phyloP scores from a whole-genome alignment of 1,140 invertebrate genomes.

The Steinernema khuongi region DNA sequence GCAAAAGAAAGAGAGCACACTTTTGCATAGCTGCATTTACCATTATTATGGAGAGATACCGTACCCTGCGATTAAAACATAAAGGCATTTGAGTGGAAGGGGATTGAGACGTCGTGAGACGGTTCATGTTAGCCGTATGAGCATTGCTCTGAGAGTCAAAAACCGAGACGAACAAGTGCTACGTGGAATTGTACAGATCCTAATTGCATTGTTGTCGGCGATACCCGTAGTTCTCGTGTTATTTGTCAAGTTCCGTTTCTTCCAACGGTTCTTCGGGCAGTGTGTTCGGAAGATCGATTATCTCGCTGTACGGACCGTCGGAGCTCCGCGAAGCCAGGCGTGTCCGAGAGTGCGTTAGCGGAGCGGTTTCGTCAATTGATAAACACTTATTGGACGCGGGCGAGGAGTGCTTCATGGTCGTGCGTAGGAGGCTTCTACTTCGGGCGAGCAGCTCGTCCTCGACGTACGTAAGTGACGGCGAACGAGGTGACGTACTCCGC shows the following conservation, averaged over 20 bases:
- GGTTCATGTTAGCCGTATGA: too few species aligned
- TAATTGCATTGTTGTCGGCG: too few species aligned
- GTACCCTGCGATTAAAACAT: too few species aligned
- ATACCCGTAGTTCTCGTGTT: background rate
- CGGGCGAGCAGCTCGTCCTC: background rate
- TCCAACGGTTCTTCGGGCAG: background rate
- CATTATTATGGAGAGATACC: too few species aligned
- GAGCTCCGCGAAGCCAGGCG: background rate
- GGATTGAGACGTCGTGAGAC: too few species aligned
- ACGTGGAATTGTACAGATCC: too few species aligned
- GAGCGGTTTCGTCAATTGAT: background rate
- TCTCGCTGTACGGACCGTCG: background rate
- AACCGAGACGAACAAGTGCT: too few species aligned
- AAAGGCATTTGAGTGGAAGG: too few species aligned
- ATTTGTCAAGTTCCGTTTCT: conserved; percentile 1
- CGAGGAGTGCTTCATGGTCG: background rate
- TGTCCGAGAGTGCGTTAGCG: background rate
- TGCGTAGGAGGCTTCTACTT: background rate
- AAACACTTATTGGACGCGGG: background rate
- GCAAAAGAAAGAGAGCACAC: too few species aligned
- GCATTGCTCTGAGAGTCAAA: too few species aligned
- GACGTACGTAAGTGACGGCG: background rate
- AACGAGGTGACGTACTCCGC: background rate
- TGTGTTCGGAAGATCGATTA: conserved; percentile 5
- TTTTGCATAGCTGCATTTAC: too few species aligned